phyloP scores from a whole-genome alignment of 1,140 invertebrate genomes.

The Neoseiulus cucumeris region DNA sequence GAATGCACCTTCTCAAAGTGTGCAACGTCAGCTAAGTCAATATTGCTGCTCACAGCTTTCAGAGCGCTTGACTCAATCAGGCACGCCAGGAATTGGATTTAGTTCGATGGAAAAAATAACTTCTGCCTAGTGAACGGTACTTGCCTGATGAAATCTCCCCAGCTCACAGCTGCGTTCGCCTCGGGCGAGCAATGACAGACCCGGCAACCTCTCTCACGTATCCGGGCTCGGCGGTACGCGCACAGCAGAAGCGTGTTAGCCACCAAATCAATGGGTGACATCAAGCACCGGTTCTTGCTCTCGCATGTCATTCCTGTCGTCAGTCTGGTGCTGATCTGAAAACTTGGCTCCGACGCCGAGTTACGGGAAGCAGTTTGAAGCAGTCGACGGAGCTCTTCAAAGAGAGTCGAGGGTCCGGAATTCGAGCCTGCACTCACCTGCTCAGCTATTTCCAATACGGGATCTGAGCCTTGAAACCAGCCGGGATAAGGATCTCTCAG shows the following conservation, averaged over 20 bases:
- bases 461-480: background rate
- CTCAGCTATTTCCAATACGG: background rate
- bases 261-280: background rate
- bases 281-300: background rate
- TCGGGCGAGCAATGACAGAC: background rate
- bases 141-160: background rate
- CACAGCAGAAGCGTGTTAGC: background rate
- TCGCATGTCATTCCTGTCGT: background rate
- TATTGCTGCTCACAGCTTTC: too few species aligned
- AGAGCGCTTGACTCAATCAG: too few species aligned
- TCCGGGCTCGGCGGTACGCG: background rate
- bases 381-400: too few species aligned
- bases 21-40: too few species aligned
- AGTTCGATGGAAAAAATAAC: too few species aligned
- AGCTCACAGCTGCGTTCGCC: background rate
- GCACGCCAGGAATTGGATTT: too few species aligned
- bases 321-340: background rate
- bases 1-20: too few species aligned
- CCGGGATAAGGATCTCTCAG: background rate
- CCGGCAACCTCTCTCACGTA: background rate
- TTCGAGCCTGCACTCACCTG: too few species aligned
- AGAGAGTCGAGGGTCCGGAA: too few species aligned
- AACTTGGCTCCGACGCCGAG: too few species aligned
- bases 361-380: too few species aligned
- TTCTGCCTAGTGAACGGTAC: too few species aligned